Evolutionary conservation across 1,140 invertebrate species (phyloP), one percentile per base, ranked within the genome.

Genomic region (Theocolax elegans): DNA sequence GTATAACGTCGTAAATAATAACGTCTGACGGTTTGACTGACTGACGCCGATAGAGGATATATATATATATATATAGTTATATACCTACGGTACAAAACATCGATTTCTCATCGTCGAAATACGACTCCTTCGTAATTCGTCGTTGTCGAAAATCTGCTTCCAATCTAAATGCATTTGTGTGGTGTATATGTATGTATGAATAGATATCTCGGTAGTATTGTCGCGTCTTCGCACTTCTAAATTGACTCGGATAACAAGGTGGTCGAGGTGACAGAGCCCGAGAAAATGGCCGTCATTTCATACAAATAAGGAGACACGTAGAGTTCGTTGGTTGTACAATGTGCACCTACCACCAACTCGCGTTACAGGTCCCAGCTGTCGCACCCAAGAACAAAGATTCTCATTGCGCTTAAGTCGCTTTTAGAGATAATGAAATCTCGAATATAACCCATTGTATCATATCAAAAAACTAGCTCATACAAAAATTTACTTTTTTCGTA

Each of bases 221-320:
- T 54, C 29, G 27, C 29, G 10, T 38, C 53, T 29, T 35, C 31
- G n/a, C 17, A 29, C 21, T 21, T 44, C 31, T 56, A 66, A 66
- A 66, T 66, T 66, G 51, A 66, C 64, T 66, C 51, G 27, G 51
- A 56, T 66, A 66, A 66, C 64, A 66, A 66, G 62, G 62, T 53
- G 31, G 48, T 40, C 62, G 19, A 25, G 31, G 42, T n/a, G 31
- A 40, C 21, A 35, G 51, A 66, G 53, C 9, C 31, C 21, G n/a
- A 44, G 64, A 46, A 46, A 56, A 56, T 56, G 42, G 40, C 44
- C 44, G 53, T 42, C 40, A 46, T 56, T 54, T 54, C 12, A 27
- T 31, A 56, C 25, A 56, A 46, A 56, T 66, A 56, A 66, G 64
- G 53, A 29, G 48, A 13, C 17, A 21, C 23, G 27, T n/a, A 46